Evolutionary conservation across 2,888 invertebrate genomes (phyloP), one percentile per base, ranked within the genome.

Genomic region (Parochlus steinenii): DNA sequence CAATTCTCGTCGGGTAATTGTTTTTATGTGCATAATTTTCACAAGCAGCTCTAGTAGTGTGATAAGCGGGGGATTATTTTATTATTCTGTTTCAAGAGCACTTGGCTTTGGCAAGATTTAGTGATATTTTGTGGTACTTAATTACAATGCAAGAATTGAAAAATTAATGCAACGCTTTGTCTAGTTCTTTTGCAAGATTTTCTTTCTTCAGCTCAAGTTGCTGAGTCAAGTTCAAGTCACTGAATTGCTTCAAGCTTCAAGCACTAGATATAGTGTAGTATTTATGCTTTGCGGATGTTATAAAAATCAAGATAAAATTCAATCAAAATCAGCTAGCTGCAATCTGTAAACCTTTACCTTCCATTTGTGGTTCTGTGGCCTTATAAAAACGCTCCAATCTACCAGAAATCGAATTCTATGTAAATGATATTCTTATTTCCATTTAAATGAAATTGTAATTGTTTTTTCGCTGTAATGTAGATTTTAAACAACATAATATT

Each of bases 1-100:
- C n/a, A n/a, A n/a, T n/a, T n/a, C n/a, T 33, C 20, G 34, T 28
- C 29, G 16, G 17, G 34, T 35, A 35, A 35, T 35, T 35, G 34
- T 27, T 35, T 19, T 27, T 35, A 35, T 35, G 34, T 35, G 34
- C 27, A 35, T 35, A 35, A 28, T 35, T 35, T 35, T 28, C 34
- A 18, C 14, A 35, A 33, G 14, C n/a, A n/a, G n/a, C n/a, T n/a
- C n/a, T n/a, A n/a, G n/a, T n/a, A n/a, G n/a, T n/a, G n/a, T n/a
- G n/a, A n/a, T n/a, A n/a, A n/a, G n/a, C n/a, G n/a, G n/a, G n/a
- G n/a, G n/a, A n/a, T n/a, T n/a, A n/a, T n/a, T n/a, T n/a, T n/a
- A n/a, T n/a, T n/a, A n/a, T n/a, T n/a, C n/a, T n/a, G n/a, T n/a
- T n/a, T n/a, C n/a, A n/a, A n/a, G n/a, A n/a, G n/a, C n/a, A n/a